Evolutionary conservation across 1,140 invertebrate genomes (phyloP).

Genomic region (Philaenus spumarius): DNA sequence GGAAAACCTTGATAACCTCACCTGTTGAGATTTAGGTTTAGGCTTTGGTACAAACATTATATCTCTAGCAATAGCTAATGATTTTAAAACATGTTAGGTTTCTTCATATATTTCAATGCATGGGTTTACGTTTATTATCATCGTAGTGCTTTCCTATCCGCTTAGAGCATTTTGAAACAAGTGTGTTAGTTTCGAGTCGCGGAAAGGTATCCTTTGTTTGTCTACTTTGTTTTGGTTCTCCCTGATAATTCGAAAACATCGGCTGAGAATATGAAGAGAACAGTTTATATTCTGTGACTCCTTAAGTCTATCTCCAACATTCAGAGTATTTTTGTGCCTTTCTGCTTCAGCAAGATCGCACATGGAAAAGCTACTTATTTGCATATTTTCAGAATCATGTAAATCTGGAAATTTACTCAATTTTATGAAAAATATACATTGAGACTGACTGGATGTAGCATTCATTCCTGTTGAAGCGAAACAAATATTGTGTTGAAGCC

Average conservation of each 20-base stretch:
- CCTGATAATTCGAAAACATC: conserved; percentile 56
- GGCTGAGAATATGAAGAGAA: conserved; percentile 76
- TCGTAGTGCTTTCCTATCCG: conserved; percentile 62
- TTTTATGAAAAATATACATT: conserved; percentile 82
- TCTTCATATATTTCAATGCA: conserved; percentile 63
- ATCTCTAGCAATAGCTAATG: conserved; percentile 39
- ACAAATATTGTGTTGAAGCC: no score
- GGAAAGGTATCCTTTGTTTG: conserved; percentile 51
- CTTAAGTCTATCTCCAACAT: conserved; percentile 70
- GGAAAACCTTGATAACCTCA: no score
- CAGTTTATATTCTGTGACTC: conserved; percentile 90
- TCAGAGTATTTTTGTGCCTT: conserved; percentile 75
- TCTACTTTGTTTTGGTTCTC: conserved; percentile 38
- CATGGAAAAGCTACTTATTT: conserved; percentile 55
- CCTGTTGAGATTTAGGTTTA: no score
- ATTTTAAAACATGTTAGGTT: conserved; percentile 66
- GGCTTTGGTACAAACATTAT: conserved; percentile 32
- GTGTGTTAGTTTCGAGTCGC: conserved; percentile 80
- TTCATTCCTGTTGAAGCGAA: conserved; percentile 82
- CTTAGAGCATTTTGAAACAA: conserved; percentile 54
- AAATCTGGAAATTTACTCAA: conserved; percentile 51
- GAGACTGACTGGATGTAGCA: conserved; percentile 74
- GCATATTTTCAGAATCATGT: conserved; percentile 41
- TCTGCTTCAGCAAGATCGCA: conserved; percentile 92
- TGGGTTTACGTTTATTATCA: conserved; percentile 80